A percentile compares a stretch with the other conserved stretches of the same genome.
phyloP scores from a whole-genome alignment of 2,888 invertebrate genomes.

The Spodoptera exigua region DNA sequence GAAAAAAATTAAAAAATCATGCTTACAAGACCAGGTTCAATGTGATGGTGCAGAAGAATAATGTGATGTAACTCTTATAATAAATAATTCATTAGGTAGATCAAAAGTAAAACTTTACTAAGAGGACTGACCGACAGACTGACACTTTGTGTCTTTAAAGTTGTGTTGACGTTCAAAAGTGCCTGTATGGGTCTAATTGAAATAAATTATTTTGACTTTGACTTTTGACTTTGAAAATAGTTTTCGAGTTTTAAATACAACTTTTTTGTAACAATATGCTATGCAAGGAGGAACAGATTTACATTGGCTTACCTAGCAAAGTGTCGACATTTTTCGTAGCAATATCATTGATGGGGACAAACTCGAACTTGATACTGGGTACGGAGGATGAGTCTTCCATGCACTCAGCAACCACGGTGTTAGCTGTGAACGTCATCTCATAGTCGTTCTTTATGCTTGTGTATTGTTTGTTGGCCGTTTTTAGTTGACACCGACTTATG shows the following conservation, averaged over 20 bases:
- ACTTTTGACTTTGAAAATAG: no score
- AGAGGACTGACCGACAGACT: no score
- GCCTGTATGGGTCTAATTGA: no score
- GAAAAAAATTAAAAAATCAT: no score
- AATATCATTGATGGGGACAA: conserved; percentile 93
- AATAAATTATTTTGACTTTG: no score
- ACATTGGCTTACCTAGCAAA: conserved; percentile 90
- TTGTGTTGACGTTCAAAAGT: no score
- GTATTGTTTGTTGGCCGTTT: conserved; percentile 98
- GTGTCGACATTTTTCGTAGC: conserved; percentile 91
- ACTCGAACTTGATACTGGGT: conserved; percentile 94
- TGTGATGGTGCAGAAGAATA: no score
- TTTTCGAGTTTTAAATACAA: no score
- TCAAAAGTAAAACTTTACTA: no score
- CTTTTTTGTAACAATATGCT: neutral
- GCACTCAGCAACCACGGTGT: conserved; percentile 91
- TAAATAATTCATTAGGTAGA: neutral
- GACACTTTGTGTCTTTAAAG: no score
- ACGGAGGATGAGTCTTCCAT: conserved; percentile 90
- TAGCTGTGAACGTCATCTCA: conserved; percentile 96
- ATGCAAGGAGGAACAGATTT: neutral
- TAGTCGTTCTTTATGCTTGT: conserved; percentile 96
- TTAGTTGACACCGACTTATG: conserved; percentile 95
- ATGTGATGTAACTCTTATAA: no score
- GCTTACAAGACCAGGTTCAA: no score